phyloP scores from a whole-genome alignment of 92 coral and sea anemone genomes.

The Blastomussa wellsi region DNA sequence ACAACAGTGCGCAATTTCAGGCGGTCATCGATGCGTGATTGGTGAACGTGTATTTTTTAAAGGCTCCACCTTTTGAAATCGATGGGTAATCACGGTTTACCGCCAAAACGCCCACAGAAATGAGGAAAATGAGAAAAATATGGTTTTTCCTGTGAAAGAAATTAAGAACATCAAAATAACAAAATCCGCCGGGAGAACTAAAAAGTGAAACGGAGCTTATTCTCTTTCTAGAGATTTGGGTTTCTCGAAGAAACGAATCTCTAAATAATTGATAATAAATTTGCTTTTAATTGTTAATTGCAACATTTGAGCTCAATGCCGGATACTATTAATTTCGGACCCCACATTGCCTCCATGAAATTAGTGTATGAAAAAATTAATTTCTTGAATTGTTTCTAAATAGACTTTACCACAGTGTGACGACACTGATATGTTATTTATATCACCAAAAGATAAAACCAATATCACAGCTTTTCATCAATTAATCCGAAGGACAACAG shows the following conservation, averaged over 20 bases:
- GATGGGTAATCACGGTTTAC: background rate
- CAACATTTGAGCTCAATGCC: background rate
- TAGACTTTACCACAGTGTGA: background rate
- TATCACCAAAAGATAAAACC: background rate
- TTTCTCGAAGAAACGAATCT: background rate
- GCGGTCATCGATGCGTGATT: background rate
- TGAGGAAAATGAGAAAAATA: background rate
- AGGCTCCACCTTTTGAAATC: background rate
- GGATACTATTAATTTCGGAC: background rate
- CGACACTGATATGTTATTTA: background rate
- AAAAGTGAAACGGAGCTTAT: background rate
- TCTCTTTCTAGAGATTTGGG: background rate
- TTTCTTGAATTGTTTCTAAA: background rate
- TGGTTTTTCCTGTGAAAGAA: background rate
- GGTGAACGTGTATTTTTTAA: background rate
- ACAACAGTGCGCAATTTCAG: background rate
- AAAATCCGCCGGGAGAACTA: background rate
- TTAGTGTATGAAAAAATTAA: background rate
- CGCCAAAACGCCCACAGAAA: background rate
- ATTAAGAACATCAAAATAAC: background rate
- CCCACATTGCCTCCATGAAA: background rate
- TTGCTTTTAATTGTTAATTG: background rate
- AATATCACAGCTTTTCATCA: constrained; percentile 2
- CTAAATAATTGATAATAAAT: background rate
- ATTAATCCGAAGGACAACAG: too few species aligned